Base-by-base conservation (phyloP, 1,140 invertebrate genomes). In the Ceratina australensis region DNA sequence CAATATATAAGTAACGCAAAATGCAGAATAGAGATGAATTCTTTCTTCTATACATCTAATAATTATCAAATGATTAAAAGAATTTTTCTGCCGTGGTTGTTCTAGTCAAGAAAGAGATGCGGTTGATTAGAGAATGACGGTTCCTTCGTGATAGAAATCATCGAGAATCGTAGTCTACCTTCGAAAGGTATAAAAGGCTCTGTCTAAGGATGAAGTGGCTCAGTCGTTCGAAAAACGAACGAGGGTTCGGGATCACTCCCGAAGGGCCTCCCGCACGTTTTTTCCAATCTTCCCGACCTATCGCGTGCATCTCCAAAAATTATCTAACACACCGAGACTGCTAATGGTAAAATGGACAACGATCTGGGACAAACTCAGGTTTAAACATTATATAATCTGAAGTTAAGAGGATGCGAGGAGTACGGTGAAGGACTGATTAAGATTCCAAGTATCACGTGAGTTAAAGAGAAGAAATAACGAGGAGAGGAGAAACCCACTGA, bases 171-270 rank as follows among this genome's bases (percentile, higher is more conserved):
- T 60, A 24, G 20, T 71, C 59, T 15, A 63, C 66, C 47, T 26
- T 20, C 28, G 42, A 52, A 71, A 71, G 67, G 57, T 77, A 77
- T 77, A 77, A 77, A 77, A 77, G 74, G 49, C 74, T 42, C 20
- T 26, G 67, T 77, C 67, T 61, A 71, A 71, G 57, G 42, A 77
- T 47, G 66, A 77, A 56, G 74, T 71, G 67, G 47, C 57, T 77
- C 67, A 77, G 66, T 77, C 67, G 74, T 77, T 71, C 74, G 67
- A 77, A 77, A 71, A 77, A 77, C 67, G 66, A 63, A 71, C 74
- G 49, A 71, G 66, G 57, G 57, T 63, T 77, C 67, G 26, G 67
- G 61, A 77, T 77, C 74, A 54, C 47, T 69, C 66, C 20, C 24
- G 47, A 20, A 54, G 26, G 56, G 1, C 56, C 56, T 52, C 42